These are phyloP conservation scores for Callinectes sapidus DNA, from an alignment of 2,888 invertebrate species.

Conservation along the genomic window DNA sequence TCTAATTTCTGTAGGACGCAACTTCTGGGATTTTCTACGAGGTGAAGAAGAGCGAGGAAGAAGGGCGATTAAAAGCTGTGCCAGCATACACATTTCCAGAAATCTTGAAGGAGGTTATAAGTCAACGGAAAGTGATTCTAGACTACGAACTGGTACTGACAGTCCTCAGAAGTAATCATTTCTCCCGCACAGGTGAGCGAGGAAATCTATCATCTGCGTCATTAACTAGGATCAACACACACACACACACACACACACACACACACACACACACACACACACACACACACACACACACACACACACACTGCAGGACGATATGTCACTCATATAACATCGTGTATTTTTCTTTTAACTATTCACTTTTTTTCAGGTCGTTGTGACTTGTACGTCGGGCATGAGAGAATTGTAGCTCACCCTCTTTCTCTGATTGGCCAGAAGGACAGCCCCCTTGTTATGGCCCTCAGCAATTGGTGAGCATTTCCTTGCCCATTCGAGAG, in stretches of 20 bases:
- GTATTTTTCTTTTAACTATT: too few relatives aligned
- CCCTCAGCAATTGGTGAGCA: too few relatives aligned
- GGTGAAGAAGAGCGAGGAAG: background rate
- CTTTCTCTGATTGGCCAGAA: too few relatives aligned
- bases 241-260: constrained; percentile 1
- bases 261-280: constrained; percentile 1
- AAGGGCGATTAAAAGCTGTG: background rate
- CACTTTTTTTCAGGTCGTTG: too few relatives aligned
- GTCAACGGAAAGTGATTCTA: background rate
- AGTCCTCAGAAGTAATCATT: background rate
- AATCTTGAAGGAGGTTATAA: background rate
- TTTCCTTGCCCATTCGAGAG: too few relatives aligned
- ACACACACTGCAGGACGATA: too few relatives aligned
- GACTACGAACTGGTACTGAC: background rate
- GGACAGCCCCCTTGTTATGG: too few relatives aligned
- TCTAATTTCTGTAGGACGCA: background rate
- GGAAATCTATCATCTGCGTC: background rate
- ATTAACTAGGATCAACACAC: background rate
- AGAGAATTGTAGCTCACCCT: too few relatives aligned
- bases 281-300: background rate
- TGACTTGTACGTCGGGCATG: too few relatives aligned
- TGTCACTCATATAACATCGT: too few relatives aligned
- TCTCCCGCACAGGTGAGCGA: background rate
- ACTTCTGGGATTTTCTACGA: background rate
- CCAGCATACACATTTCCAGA: background rate